Evolutionary conservation across 2,113 vertebrate genomes (phyloP), one percentile per base, ranked within the genome.

Genomic region (Lucifuga dentata): DNA sequence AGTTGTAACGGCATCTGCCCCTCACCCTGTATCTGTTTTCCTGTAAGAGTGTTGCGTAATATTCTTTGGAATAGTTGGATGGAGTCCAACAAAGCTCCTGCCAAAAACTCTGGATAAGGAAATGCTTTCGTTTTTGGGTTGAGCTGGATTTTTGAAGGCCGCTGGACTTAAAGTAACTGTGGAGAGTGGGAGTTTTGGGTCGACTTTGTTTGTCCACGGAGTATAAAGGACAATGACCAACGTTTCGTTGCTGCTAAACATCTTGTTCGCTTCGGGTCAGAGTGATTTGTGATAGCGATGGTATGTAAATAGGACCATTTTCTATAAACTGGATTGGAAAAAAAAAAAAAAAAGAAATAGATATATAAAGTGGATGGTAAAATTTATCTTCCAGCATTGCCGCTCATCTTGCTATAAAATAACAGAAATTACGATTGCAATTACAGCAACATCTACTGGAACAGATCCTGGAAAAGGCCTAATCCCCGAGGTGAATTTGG

Each of bases 21-120:
- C 55, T 70, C 53, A 49, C 52, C 15, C 65, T 60, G 59, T 75
- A 60, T 86, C 86, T 85, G 85, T 80, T 90, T 90, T 66, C 62
- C 81, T 88, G 86, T 86, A 85, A 57, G 59, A 81, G 85, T 61
- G 81, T 90, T 90, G 87, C 74, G 85, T 74, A 91, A 91, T 60
- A 68, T 45, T 23, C 71, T 78, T 32, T 29, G 78, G 73, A 86
- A 88, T 73, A 52, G 56, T 49, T 91, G 87, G 87, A 79, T 6
- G 43, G 51, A 13, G 43, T 74, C 71, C 73, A 68, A 36, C 20
- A 21, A 23, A 61, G 51, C 44, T 43, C 71, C 38, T 52, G 69
- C 80, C 86, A 88, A 13, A 64, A 32, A 62, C 59, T 78, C 68
- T 76, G 83, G 70, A 61, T 23, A 55, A 75, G 63, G 68, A 87